These are phyloP conservation scores for Eremophila alpestris DNA, from an alignment of 2,797 vertebrate species.

Conservation along the genomic window DNA sequence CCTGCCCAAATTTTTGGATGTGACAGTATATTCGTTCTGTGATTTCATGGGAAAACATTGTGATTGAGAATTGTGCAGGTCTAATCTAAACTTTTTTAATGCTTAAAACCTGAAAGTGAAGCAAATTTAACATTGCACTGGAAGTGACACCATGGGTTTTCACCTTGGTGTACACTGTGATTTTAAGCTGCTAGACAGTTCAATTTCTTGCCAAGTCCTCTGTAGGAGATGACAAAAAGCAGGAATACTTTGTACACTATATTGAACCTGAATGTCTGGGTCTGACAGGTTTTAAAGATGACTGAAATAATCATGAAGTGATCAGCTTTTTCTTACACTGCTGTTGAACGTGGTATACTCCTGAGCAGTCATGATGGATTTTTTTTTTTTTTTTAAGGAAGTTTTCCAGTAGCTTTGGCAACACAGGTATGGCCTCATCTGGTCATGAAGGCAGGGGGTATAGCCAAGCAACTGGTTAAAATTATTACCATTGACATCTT, in stretches of 20 bases:
- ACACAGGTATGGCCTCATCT: background rate
- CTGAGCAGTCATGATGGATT: accelerated
- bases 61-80: background rate
- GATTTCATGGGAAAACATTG: background rate
- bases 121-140: background rate
- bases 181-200: background rate
- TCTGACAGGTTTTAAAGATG: background rate
- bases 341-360: background rate
- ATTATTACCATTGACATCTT: background rate
- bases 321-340: accelerated
- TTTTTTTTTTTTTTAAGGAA: background rate
- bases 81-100: background rate
- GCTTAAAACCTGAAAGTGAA: background rate
- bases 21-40: background rate
- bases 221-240: background rate
- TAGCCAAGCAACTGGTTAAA: background rate
- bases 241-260: accelerated
- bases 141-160: background rate
- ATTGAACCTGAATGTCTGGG: background rate
- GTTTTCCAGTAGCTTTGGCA: background rate
- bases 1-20: background rate
- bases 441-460: background rate
- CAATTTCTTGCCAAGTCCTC: background rate
- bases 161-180: background rate
- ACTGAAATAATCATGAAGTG: background rate